A percentile compares a stretch with the other conserved stretches of the same genome.
These are phyloP conservation scores for Myanophis thanlyinensis DNA, from an alignment of 2,113 vertebrate genomes.

Conservation along the genomic window DNA sequence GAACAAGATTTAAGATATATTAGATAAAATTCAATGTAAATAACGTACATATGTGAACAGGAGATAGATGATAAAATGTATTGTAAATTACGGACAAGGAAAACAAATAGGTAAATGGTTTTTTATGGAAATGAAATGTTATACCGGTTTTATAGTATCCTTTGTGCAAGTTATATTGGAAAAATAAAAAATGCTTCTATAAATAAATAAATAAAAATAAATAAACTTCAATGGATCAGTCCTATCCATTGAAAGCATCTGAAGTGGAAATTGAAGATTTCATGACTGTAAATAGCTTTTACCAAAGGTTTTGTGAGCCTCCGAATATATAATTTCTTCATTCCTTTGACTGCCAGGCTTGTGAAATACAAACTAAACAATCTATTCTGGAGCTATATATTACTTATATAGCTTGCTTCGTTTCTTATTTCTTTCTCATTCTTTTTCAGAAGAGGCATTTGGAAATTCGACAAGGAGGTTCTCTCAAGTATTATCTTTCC, in stretches of 20 bases:
- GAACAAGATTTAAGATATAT: too few species aligned
- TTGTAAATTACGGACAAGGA: too few species aligned
- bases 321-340: background rate
- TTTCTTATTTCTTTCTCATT: background rate
- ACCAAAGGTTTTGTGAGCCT: background rate
- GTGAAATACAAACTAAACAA: background rate
- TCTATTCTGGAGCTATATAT: accelerated
- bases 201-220: background rate
- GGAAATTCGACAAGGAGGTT: background rate
- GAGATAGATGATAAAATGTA: too few species aligned
- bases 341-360: conserved; percentile 15
- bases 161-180: too few species aligned
- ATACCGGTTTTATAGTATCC: too few species aligned
- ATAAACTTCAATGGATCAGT: background rate
- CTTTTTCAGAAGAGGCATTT: background rate
- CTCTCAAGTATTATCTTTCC: background rate
- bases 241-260: background rate
- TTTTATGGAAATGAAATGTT: too few species aligned
- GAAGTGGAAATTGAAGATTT: background rate
- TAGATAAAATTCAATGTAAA: too few species aligned
- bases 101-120: too few species aligned
- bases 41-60: too few species aligned
- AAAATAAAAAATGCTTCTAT: too few species aligned
- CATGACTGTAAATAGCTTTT: background rate
- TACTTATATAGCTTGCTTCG: conserved; percentile 20